Evolutionary conservation across 2,113 vertebrate species (phyloP).

Genomic region (Puffinus mauretanicus): DNA sequence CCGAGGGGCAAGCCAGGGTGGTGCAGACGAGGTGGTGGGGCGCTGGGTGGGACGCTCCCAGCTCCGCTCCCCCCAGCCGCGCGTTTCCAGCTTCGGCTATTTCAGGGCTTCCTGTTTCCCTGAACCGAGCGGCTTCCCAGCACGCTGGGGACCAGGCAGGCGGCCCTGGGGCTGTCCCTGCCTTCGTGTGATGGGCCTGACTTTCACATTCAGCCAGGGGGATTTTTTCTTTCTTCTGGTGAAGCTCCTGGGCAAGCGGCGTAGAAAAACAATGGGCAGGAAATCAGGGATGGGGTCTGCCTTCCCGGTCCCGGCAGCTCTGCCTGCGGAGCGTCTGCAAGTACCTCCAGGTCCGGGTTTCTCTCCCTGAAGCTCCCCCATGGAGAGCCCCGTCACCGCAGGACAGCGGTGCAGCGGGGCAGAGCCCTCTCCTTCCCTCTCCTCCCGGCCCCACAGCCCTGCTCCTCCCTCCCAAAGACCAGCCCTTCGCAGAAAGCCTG

Average conservation of each 20-base stretch:
- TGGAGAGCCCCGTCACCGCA: background rate
- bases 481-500: background rate
- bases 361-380: background rate
- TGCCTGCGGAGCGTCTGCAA: background rate
- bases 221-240: background rate
- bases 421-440: background rate
- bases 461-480: background rate
- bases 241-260: background rate
- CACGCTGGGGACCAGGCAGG: background rate
- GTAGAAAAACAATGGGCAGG: background rate
- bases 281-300: background rate
- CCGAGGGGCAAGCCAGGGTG: background rate
- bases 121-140: background rate
- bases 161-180: background rate
- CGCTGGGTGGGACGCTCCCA: background rate
- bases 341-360: background rate
- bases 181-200: background rate
- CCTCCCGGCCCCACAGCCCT: background rate
- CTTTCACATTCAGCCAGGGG: background rate
- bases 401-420: background rate
- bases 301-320: background rate
- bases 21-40: background rate
- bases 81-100: conserved; percentile 15
- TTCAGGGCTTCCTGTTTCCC: conserved; percentile 55
- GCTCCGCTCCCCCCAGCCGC: background rate